phyloP scores from a whole-genome alignment of 37 sponge, comb jelly and placozoan species.

The Tethya wilhelma region DNA sequence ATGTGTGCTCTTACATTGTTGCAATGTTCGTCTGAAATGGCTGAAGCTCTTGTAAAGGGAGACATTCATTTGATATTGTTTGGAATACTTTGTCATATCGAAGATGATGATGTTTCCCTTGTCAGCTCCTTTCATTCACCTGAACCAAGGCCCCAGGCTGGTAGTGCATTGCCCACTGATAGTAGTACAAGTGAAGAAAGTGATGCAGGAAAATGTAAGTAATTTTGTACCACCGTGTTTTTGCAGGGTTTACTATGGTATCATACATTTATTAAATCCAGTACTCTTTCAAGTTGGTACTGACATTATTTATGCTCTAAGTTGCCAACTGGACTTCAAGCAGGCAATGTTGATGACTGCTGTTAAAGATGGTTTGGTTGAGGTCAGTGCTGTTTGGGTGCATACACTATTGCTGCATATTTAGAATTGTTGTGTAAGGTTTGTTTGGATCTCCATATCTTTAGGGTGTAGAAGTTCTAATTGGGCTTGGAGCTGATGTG shows the following conservation, averaged over 20 bases:
- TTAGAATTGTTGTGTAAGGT: neutral
- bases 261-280: neutral
- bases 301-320: constrained; percentile 59
- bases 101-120: neutral
- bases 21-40: constrained; percentile 26
- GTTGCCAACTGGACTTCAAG: constrained; percentile 47
- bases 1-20: constrained; percentile 34
- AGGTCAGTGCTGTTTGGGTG: too few relatives aligned
- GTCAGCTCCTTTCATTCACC: neutral
- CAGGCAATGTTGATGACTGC: constrained; percentile 66
- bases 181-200: constrained; percentile 14
- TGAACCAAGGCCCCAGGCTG: neutral
- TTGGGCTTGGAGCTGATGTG: constrained; percentile 73
- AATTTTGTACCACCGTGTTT: neutral
- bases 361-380: constrained; percentile 58
- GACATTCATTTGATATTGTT: constrained; percentile 49
- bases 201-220: constrained; percentile 20
- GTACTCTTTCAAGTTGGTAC: constrained; percentile 58
- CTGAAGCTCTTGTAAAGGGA: constrained; percentile 34
- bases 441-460: neutral
- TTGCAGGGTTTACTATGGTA: neutral
- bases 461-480: constrained; percentile 64
- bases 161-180: neutral
- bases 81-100: constrained; percentile 14
- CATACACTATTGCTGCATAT: too few relatives aligned